Evolutionary conservation across 37 sponge, comb jelly and placozoan species (phyloP), one percentile per base, ranked within the genome.

Genomic region (Petrosia ficiformis): DNA sequence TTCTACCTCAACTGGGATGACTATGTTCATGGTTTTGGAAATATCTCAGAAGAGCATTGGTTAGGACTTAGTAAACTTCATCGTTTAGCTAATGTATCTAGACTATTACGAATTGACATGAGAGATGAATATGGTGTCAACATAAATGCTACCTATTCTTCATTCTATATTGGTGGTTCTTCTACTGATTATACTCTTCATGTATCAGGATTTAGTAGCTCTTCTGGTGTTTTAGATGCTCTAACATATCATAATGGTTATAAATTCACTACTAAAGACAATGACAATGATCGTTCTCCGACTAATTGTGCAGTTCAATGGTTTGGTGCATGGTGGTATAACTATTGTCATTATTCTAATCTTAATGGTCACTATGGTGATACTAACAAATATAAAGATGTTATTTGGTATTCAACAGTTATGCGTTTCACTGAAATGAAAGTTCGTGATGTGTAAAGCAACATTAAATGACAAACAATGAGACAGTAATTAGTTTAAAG

Each of bases 1-100:
- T 77, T 77, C 34, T 26, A 10, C 42, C 52, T 65, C 4, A 65
- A 4, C 29, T 77, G 77, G 77, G 32, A 2, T 2, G 68, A 65
- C 32, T 77, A 77, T 44, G 67, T 66, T 44, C 41, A 77, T 42
- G 77, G 77, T 32, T 77, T 77, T 77, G 77, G 77, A 1, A 37
- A 66, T 65, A 38, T 77, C 31, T 44, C 64, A 6, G 54, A 35
- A 42, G 67, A 77, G 31, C 65, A 65, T 48, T 77, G 68, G 77
- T 42, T 39, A 4, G 77, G 68, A 44, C 52, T 77, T 16, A 22
- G 66, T 16, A 77, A 65, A 44, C 64, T 77, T 1, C 77, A 77
- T 54, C 34, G 65, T 56, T 67, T 77, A 65, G 65, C 77, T 33
- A 1, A 65, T 16, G 77, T 42, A 2, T 32, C 24, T 26, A 44